Base-by-base conservation (phyloP, 2,113 vertebrate species). In the Deroptyus accipitrinus region DNA sequence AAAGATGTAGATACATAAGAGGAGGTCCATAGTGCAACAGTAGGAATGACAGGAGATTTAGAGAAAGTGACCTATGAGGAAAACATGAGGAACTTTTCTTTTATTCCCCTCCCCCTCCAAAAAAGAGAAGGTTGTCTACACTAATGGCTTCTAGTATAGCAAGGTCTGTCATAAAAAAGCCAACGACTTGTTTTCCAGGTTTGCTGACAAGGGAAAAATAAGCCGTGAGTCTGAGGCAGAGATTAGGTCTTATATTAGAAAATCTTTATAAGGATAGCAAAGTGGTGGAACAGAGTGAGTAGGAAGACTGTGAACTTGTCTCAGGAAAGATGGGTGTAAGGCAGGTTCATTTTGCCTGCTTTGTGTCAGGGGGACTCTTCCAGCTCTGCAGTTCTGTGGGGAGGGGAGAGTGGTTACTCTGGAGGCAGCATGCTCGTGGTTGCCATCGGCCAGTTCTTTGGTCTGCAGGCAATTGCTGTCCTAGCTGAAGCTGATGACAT, bases 351-450 rank as follows among this genome's bases (percentile, higher is more conserved):
- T 80, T n/a, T 62, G 11, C 24, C 69, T 63, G 4, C 24, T 81
- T 72, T 78, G 17, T 84, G 44, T 30, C 6, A 64, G 22, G 24
- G 39, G 6, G 39, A 6, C 41, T 57, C 20, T 88, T 92, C 48
- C 30, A 61, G 23, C 48, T 88, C 24, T 72, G 57, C 20, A 62
- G 49, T 37, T 69, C 46, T 63, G 3, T 74, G 59, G 27, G 49
- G 5, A 83, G 9, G 22, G 17, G 33, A 52, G 24, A 18, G 41
- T 17, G 22, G 31, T 57, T 61, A 11, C 0, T 0, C 30, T 73
- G 67, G 27, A 83, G 28, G 54, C n/a, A 80, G 42, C 6, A 8
- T 7, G 17, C 27, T 22, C 24, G 9, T 52, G 20, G 22, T 42
- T 83, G n/a, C 54, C 46, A 83, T 46, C 41, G 73, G 17, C 59